A percentile compares a stretch with the other conserved stretches of the same genome.
These are phyloP conservation scores for Poecilia picta DNA, from an alignment of 2,797 vertebrate genomes.

Conservation along the genomic window DNA sequence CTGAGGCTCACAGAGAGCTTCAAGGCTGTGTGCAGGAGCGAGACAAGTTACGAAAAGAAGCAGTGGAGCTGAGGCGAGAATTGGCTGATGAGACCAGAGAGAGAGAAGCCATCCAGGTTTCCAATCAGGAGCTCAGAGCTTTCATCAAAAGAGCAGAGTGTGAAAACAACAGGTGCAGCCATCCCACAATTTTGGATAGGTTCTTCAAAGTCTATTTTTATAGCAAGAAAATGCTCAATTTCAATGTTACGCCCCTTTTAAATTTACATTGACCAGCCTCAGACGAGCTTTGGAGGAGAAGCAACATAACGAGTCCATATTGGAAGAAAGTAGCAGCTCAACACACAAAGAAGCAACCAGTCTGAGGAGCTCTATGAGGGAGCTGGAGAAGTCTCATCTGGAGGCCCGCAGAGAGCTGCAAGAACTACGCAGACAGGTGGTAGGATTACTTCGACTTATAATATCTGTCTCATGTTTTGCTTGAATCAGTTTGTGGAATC, in stretches of 20 bases:
- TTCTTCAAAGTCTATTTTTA: neutral
- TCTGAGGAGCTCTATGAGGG: conserved; percentile 77
- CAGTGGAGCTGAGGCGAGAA: conserved; percentile 71
- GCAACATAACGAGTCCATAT: conserved; percentile 76
- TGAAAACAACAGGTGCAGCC: conserved; percentile 84
- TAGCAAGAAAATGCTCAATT: neutral
- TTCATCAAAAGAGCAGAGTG: conserved; percentile 77
- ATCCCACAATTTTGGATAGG: neutral
- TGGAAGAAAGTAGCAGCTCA: conserved; percentile 77
- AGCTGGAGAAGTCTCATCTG: conserved; percentile 76
- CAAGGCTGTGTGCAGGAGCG: conserved; percentile 72
- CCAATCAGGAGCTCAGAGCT: conserved; percentile 81
- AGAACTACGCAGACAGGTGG: conserved; percentile 85
- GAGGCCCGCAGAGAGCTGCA: conserved; percentile 80
- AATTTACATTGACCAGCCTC: conserved; percentile 69
- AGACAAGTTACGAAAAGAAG: conserved; percentile 78
- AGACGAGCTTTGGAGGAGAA: conserved; percentile 81
- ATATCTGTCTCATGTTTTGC: conserved; percentile 32
- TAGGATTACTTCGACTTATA: conserved; percentile 5
- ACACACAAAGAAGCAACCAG: conserved; percentile 72
- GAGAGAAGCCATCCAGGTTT: conserved; percentile 79
- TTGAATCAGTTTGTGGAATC: conserved; percentile 14
- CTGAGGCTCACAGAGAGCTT: conserved; percentile 77
- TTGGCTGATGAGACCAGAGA: conserved; percentile 77
- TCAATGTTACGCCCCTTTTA: neutral